phyloP scores from a whole-genome alignment of 1,140 invertebrate species.

The Drosophila sucinea region DNA sequence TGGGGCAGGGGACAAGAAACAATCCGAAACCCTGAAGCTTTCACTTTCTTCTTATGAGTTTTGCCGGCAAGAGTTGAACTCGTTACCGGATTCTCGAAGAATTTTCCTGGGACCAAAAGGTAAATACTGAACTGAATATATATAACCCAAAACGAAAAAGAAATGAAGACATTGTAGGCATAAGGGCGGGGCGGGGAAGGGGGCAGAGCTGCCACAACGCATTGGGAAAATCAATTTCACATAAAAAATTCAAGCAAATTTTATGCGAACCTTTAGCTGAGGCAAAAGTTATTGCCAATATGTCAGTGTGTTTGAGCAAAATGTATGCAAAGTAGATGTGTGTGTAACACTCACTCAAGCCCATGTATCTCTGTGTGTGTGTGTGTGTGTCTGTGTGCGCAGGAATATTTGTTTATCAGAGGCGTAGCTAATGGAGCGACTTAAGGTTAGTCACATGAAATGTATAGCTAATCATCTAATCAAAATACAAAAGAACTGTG shows the following conservation, averaged over 20 bases:
- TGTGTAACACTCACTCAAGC: constrained; percentile 35
- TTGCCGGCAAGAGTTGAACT: constrained; percentile 36
- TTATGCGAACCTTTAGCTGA: constrained; percentile 69
- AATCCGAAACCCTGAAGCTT: constrained; percentile 36
- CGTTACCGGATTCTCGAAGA: constrained; percentile 23
- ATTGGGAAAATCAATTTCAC: constrained; percentile 73
- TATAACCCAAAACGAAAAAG: background rate
- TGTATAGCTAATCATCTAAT: background rate
- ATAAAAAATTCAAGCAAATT: constrained; percentile 80
- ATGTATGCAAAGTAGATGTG: constrained; percentile 51
- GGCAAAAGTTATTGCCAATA: constrained; percentile 69
- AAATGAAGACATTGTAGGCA: background rate
- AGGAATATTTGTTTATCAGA: background rate
- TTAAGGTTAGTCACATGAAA: background rate
- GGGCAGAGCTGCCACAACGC: constrained; percentile 36
- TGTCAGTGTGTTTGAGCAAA: constrained; percentile 36
- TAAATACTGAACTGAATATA: constrained; percentile 55
- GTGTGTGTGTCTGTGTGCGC: constrained; percentile 2
- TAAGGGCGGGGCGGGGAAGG: background rate
- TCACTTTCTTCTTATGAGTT: constrained; percentile 29
- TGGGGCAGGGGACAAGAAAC: background rate
- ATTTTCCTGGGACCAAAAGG: constrained; percentile 36
- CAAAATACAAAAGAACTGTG: background rate
- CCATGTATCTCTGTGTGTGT: no score
- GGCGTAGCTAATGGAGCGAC: background rate